These are phyloP conservation scores for Murina feae DNA, from an alignment of 2,113 vertebrate species.

Conservation along the genomic window DNA sequence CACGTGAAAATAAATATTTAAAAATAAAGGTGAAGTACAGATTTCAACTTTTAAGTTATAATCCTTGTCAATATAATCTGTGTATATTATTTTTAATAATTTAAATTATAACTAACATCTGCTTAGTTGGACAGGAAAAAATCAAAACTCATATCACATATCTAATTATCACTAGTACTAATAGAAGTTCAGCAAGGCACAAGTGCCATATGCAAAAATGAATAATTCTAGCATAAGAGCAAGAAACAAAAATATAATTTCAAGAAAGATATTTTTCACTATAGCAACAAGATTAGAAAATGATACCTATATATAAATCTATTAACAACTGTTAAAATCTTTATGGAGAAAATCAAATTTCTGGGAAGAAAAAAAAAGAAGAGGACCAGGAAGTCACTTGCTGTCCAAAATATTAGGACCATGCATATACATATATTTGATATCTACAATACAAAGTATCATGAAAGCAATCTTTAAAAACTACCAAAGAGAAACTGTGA, in stretches of 20 bases:
- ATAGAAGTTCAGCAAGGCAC: not conserved
- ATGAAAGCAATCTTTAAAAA: not conserved
- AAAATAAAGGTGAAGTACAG: not conserved
- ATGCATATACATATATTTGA: not conserved
- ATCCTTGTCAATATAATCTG: not conserved
- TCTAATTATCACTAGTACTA: not conserved
- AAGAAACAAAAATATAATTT: not conserved
- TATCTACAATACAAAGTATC: not conserved
- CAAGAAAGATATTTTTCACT: not conserved
- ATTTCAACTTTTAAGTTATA: constrained; percentile 10
- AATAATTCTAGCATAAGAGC: not conserved
- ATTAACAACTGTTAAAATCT: not conserved
- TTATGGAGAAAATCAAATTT: constrained; percentile 6
- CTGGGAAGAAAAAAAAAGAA: not conserved
- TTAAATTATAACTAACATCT: not conserved
- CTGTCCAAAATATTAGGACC: not conserved
- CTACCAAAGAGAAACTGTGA: not conserved
- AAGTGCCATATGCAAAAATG: not conserved
- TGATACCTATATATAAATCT: not conserved
- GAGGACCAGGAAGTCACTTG: not conserved
- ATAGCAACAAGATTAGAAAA: not conserved
- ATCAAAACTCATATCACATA: not conserved
- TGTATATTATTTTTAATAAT: not conserved
- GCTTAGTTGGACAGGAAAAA: not conserved
- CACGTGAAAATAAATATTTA: not conserved